Evolutionary conservation across 2,888 invertebrate species (phyloP).

Genomic region (Ectobius pallidus): DNA sequence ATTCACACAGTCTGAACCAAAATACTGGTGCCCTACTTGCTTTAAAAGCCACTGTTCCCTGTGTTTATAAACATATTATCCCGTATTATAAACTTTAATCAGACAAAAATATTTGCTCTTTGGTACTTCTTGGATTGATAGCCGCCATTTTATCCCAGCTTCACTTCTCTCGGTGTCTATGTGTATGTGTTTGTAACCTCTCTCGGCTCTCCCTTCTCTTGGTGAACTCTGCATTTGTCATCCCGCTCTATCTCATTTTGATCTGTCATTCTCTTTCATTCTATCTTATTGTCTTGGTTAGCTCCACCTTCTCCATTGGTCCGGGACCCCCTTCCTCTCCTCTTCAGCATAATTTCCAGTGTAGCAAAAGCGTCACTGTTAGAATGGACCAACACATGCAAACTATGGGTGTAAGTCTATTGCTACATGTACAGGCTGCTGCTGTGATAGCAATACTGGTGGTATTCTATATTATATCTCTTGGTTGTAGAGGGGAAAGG

Average conservation of each 20-base stretch:
- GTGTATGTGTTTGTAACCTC: neutral
- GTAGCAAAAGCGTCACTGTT: conserved; percentile 5
- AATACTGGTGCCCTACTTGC: no score
- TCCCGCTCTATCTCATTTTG: conserved; percentile 6
- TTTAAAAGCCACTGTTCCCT: no score
- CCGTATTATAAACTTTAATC: no score
- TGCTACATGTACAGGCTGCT: neutral
- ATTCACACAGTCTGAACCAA: no score
- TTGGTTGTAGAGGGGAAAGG: neutral
- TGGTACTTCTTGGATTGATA: conserved; percentile 16
- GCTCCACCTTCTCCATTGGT: conserved; percentile 24
- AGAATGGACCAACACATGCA: conserved; percentile 24
- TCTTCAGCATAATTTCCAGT: conserved; percentile 1
- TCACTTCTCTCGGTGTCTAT: conserved; percentile 9
- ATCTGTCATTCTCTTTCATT: conserved; percentile 5
- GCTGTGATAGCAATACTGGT: neutral
- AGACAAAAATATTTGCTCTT: no score
- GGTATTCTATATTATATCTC: conserved; percentile 12
- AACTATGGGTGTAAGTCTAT: conserved; percentile 25
- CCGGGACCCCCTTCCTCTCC: neutral
- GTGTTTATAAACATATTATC: no score
- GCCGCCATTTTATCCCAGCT: conserved; percentile 30
- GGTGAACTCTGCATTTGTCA: conserved; percentile 18
- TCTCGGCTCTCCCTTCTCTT: neutral
- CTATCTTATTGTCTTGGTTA: conserved; percentile 9